Evolutionary conservation across 2,113 vertebrate species (phyloP).

Genomic region (Sprattus sprattus): DNA sequence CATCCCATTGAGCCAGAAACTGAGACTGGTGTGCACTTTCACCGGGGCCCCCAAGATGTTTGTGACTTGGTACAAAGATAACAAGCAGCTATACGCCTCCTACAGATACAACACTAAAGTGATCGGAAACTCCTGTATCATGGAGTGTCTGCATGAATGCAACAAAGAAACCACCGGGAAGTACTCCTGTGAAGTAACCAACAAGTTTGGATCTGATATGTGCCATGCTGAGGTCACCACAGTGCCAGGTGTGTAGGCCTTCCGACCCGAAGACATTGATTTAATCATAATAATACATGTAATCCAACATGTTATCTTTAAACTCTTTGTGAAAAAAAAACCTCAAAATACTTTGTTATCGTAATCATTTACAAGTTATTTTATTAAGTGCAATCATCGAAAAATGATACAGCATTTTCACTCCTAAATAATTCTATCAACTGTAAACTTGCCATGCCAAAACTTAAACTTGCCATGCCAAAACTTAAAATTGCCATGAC

Average conservation of each 20-base stretch:
- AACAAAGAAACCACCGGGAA: not conserved
- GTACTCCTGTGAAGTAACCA: not conserved
- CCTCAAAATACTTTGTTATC: too few relatives aligned
- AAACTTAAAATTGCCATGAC: too few relatives aligned
- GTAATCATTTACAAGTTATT: too few relatives aligned
- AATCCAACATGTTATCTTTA: not conserved
- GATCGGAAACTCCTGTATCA: not conserved
- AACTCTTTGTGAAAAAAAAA: not conserved
- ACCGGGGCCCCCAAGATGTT: constrained; percentile 77
- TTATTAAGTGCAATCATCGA: too few relatives aligned
- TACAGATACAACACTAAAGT: not conserved
- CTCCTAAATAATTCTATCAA: too few relatives aligned
- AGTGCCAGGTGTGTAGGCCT: not conserved
- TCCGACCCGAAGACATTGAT: not conserved
- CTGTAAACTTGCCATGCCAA: too few relatives aligned
- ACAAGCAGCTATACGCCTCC: constrained; percentile 70
- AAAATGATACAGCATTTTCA: too few relatives aligned
- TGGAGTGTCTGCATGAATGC: not conserved
- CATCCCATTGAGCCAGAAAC: constrained; percentile 21
- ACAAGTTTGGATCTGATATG: not conserved
- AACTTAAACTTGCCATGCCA: too few relatives aligned
- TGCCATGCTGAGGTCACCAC: not conserved
- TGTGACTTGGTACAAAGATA: constrained; percentile 77
- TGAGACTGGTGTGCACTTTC: not conserved
- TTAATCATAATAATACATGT: not conserved